phyloP scores from a whole-genome alignment of 2,113 vertebrate genomes.

The Phrynocephalus versicolor region DNA sequence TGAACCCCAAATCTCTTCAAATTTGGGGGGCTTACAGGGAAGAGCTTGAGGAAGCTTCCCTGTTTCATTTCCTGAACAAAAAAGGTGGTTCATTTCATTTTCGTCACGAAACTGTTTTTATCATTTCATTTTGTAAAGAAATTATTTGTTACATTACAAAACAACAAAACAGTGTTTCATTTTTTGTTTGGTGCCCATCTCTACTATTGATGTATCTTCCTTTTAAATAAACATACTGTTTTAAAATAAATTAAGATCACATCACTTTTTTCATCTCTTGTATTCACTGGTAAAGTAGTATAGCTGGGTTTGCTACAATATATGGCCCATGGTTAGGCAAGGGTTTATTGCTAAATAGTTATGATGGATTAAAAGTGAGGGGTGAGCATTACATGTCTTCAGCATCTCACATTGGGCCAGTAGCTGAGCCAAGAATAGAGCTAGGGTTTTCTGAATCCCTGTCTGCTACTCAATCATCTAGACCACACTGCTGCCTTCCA shows the following conservation, averaged over 20 bases:
- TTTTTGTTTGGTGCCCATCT: no score
- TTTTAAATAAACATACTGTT: no score
- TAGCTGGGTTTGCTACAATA: not conserved
- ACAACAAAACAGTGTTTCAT: no score
- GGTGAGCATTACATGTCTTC: conserved; percentile 13
- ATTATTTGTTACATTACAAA: no score
- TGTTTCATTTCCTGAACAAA: no score
- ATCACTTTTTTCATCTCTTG: not conserved
- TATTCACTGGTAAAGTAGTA: not conserved
- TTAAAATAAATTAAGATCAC: not conserved
- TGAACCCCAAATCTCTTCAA: no score
- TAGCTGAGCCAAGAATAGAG: conserved; percentile 13
- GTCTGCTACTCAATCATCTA: not conserved
- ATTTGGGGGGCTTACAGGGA: no score
- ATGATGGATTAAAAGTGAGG: conserved; percentile 16
- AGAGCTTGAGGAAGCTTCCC: no score
- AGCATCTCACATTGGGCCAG: not conserved
- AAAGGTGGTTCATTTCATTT: no score
- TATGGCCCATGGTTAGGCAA: not conserved
- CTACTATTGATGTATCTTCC: no score
- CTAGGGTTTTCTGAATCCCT: conserved; percentile 12
- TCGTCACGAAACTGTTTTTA: no score
- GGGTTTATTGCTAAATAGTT: conserved; percentile 13
- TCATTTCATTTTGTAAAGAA: no score
- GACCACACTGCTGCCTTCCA: conserved; percentile 30